Percentiles rank a stretch among this genome's conserved stretches.
phyloP scores from a whole-genome alignment of 2,797 vertebrate species.

The Hypotaenidia philippensis region DNA sequence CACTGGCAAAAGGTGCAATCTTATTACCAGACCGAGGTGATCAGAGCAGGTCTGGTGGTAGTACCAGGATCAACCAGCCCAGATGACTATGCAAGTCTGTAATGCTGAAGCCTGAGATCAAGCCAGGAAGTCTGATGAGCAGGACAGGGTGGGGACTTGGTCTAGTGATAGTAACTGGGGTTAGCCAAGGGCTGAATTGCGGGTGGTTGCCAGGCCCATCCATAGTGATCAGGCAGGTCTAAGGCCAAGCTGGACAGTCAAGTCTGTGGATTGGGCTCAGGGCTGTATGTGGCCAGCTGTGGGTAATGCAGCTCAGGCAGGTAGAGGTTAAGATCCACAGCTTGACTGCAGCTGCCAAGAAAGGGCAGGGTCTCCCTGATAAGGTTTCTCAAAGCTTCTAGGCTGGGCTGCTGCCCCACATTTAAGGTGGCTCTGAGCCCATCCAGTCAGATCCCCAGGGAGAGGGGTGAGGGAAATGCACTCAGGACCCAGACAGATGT shows the following conservation, averaged over 20 bases:
- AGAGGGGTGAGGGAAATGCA: neutral
- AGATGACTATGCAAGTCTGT: neutral
- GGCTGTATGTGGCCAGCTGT: neutral
- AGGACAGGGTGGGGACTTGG: neutral
- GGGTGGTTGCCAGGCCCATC: neutral
- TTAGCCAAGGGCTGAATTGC: neutral
- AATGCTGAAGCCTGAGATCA: neutral
- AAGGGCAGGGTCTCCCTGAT: neutral
- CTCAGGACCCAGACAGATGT: neutral
- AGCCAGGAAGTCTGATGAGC: neutral
- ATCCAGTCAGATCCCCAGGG: neutral
- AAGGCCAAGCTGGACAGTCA: neutral
- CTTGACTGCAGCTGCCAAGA: neutral
- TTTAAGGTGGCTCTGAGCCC: neutral
- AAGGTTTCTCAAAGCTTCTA: neutral
- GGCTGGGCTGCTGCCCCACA: neutral
- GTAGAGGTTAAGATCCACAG: neutral
- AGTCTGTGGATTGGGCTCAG: neutral
- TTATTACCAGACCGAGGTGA: neutral
- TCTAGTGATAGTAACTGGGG: neutral
- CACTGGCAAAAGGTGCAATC: neutral
- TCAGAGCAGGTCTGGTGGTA: neutral
- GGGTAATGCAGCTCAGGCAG: neutral
- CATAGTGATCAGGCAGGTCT: neutral
- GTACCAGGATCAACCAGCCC: neutral